Evolutionary conservation across 2,888 invertebrate genomes (phyloP).

Genomic region (Cephus rjabovi): DNA sequence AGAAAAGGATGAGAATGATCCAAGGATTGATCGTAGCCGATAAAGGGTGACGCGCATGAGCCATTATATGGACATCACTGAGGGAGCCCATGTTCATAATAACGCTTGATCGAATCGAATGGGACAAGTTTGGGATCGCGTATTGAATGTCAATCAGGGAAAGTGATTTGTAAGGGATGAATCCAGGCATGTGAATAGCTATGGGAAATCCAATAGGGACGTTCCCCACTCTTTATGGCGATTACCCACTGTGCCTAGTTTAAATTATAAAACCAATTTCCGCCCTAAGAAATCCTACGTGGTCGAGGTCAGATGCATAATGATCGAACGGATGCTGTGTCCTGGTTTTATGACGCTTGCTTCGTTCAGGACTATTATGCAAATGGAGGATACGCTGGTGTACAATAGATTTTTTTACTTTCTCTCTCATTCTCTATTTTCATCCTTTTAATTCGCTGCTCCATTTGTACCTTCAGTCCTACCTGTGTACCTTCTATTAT

Average conservation of each 20-base stretch:
- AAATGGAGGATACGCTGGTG: constrained; percentile 36
- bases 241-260: constrained; percentile 32
- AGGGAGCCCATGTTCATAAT: constrained; percentile 27
- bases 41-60: constrained; percentile 20
- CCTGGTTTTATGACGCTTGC: constrained; percentile 33
- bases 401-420: constrained; percentile 24
- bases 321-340: constrained; percentile 52
- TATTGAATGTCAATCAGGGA: constrained; percentile 66
- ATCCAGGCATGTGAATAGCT: background rate
- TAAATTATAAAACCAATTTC: constrained; percentile 63
- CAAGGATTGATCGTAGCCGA: constrained; percentile 30
- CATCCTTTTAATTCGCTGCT: background rate
- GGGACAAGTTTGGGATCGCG: constrained; percentile 46
- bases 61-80: constrained; percentile 38
- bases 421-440: background rate
- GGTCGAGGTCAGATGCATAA: constrained; percentile 36
- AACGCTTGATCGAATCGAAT: constrained; percentile 45
- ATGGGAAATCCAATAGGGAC: constrained; percentile 32
- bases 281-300: constrained; percentile 32
- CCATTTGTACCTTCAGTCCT: background rate
- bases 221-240: constrained; percentile 24
- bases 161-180: constrained; percentile 61
- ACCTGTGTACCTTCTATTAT: background rate
- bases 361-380: constrained; percentile 25
- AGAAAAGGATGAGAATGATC: constrained; percentile 10